Conservation (phyloP, 30 jellyfish, hydroid and myxozoan species). For the Cassiopea andromeda region DNA sequence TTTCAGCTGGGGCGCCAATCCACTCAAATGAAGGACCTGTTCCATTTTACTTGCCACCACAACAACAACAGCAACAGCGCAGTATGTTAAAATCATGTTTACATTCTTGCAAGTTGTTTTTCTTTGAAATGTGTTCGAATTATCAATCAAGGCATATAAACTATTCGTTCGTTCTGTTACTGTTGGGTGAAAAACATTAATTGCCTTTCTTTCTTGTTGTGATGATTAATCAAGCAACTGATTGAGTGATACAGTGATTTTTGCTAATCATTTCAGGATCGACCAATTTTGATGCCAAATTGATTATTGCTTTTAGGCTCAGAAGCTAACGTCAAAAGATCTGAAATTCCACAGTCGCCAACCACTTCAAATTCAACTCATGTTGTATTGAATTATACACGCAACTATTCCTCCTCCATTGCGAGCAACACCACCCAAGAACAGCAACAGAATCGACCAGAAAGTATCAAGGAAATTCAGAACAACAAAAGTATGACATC, state of each 20-base stretch:
- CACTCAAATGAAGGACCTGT: slow-evolving; percentile 87
- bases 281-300: background rate
- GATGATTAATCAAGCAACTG: no score
- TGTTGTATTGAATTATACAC: background rate
- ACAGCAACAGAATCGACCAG: background rate
- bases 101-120: background rate
- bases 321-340: slow-evolving; percentile 8
- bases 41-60: slow-evolving; percentile 86
- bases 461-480: background rate
- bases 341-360: slow-evolving; percentile 35
- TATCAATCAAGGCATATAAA: no score
- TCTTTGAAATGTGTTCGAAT: background rate
- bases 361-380: background rate
- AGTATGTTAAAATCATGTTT: slow-evolving; percentile 7
- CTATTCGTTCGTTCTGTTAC: no score
- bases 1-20: slow-evolving; percentile 80
- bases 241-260: no score
- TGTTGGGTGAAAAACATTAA: no score
- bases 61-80: slow-evolving; percentile 48
- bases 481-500: background rate
- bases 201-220: no score
- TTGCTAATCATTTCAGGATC: no score
- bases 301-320: background rate
- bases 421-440: background rate
- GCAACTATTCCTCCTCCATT: background rate